A percentile compares a stretch with the other conserved stretches of the same genome.
phyloP scores from a whole-genome alignment of 2,888 invertebrate species.

The Andrena bucephala region DNA sequence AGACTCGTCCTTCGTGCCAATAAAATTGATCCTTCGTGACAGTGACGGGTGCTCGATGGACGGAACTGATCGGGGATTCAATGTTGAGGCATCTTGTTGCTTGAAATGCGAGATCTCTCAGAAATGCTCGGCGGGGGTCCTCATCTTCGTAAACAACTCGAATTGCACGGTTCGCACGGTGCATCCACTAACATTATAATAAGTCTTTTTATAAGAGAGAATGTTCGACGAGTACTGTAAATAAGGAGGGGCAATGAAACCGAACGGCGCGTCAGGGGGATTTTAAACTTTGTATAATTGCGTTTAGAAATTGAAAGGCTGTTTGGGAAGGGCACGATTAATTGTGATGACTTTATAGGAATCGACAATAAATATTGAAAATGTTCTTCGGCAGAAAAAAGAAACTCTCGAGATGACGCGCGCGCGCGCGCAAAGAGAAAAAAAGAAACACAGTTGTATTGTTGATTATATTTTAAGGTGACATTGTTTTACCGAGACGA shows the following conservation, averaged over 20 bases:
- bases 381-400: constrained; percentile 32
- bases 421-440: constrained; percentile 3
- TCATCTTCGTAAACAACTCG: constrained; percentile 31
- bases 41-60: constrained; percentile 51
- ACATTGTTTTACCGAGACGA: constrained; percentile 37
- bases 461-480: constrained; percentile 47
- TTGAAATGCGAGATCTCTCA: constrained; percentile 32
- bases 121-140: constrained; percentile 10
- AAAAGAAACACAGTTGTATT: constrained; percentile 28
- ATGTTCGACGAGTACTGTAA: constrained; percentile 47
- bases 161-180: constrained; percentile 32
- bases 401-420: constrained; percentile 27
- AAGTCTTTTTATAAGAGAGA: constrained; percentile 58
- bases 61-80: constrained; percentile 45
- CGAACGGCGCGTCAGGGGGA: constrained; percentile 35
- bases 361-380: constrained; percentile 54
- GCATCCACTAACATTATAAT: constrained; percentile 45
- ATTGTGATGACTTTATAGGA: constrained; percentile 60
- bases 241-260: constrained; percentile 32
- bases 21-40: constrained; percentile 8
- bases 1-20: constrained; percentile 20
- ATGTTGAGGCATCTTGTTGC: constrained; percentile 17
- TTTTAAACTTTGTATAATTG: constrained; percentile 40
- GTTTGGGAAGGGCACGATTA: constrained; percentile 31
- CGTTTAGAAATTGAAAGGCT: constrained; percentile 14